A percentile compares a stretch with the other conserved stretches of the same genome.
Evolutionary conservation across 2,797 vertebrate species (phyloP).

Genomic region (Petrocephalus sullivani): DNA sequence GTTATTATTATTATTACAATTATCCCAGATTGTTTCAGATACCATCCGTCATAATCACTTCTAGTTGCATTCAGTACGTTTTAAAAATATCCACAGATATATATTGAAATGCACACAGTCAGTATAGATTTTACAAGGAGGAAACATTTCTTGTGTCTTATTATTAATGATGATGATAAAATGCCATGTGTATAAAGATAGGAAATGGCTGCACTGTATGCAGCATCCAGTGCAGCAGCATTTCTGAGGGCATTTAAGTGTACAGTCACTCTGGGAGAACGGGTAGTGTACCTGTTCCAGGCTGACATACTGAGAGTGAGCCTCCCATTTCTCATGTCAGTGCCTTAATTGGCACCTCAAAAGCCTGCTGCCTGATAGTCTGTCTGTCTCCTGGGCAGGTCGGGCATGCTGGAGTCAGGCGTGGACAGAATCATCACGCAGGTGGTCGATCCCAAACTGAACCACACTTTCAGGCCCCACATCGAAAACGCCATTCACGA

Average conservation of each 20-base stretch:
- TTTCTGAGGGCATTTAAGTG: not conserved
- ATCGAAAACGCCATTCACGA: conserved; percentile 96
- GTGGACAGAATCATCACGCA: conserved; percentile 98
- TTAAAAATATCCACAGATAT: not conserved
- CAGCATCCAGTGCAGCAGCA: not conserved
- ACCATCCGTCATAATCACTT: not conserved
- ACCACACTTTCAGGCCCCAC: conserved; percentile 95
- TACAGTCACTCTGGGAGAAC: not conserved
- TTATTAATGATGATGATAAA: not conserved
- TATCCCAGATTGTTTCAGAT: not conserved
- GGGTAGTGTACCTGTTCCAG: not conserved
- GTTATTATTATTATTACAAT: not conserved
- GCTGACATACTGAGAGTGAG: not conserved
- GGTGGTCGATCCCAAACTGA: conserved; percentile 95
- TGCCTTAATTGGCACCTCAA: not conserved
- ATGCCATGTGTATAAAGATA: not conserved
- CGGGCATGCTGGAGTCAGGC: conserved; percentile 95
- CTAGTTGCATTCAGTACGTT: not conserved
- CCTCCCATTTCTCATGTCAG: not conserved
- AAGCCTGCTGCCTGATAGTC: not conserved
- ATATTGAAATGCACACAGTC: not conserved
- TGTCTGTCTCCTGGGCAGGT: conserved; percentile 58
- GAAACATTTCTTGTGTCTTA: too few relatives aligned
- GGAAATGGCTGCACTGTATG: not conserved
- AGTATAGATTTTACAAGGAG: too few relatives aligned